Evolutionary conservation across 2,888 invertebrate genomes (phyloP).

Genomic region (Polyommatus icarus): DNA sequence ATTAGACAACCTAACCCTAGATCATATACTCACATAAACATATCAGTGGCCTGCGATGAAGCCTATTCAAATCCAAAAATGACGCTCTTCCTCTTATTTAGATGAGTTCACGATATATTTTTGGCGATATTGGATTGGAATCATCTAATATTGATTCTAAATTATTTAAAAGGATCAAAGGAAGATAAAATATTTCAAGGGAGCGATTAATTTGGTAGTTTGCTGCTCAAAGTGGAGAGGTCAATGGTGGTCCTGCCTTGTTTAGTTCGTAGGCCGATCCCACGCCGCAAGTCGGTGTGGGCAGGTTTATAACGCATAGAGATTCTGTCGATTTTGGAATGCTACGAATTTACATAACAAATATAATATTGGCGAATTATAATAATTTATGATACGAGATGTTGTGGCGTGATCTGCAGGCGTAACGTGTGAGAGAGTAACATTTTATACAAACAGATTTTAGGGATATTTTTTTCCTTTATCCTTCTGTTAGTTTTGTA

Average conservation of each 20-base stretch:
- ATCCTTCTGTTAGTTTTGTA: too few species aligned
- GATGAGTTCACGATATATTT: not conserved
- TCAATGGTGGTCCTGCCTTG: not conserved
- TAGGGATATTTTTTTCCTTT: too few species aligned
- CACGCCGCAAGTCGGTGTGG: not conserved
- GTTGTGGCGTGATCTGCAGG: not conserved
- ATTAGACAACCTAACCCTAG: too few species aligned
- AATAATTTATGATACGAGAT: not conserved
- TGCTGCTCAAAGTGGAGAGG: not conserved
- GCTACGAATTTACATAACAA: not conserved
- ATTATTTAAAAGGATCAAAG: conserved; percentile 10
- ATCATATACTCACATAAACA: not conserved
- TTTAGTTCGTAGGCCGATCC: not conserved
- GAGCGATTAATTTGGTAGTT: conserved; percentile 1
- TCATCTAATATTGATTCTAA: not conserved
- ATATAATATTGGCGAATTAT: not conserved
- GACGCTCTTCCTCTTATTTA: not conserved
- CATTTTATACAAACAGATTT: too few species aligned
- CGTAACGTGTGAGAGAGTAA: too few species aligned
- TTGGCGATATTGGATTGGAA: not conserved
- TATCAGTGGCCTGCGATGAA: not conserved
- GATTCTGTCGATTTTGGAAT: not conserved
- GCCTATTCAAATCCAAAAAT: too few species aligned
- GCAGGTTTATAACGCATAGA: not conserved
- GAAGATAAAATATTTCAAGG: not conserved